A percentile compares a stretch with the other conserved stretches of the same genome.
Conservation (phyloP, 2,888 invertebrate genomes). For the Polyploca ridens region DNA sequence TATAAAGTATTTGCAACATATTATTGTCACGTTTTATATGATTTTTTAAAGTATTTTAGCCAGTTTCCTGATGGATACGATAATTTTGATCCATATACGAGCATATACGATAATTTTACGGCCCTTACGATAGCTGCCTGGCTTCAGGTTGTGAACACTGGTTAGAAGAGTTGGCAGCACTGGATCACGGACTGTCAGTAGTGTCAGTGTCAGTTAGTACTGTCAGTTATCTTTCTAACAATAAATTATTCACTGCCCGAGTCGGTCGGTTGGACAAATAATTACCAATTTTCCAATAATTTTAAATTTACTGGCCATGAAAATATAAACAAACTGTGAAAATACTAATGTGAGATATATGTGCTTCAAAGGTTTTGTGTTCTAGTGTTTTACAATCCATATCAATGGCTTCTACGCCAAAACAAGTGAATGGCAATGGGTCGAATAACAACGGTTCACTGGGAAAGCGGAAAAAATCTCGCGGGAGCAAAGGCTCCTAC, state of each 20-base stretch:
- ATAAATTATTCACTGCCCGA: constrained; percentile 36
- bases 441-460: constrained; percentile 68
- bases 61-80: too few relatives aligned
- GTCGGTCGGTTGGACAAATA: constrained; percentile 31
- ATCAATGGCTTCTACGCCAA: constrained; percentile 77
- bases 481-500: constrained; percentile 70
- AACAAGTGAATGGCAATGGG: constrained; percentile 72
- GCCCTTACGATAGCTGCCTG: too few relatives aligned
- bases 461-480: constrained; percentile 81
- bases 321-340: constrained; percentile 40
- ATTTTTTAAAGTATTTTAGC: too few relatives aligned
- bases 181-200: too few relatives aligned
- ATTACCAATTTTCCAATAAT: background rate
- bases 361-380: constrained; percentile 4
- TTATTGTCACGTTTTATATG: too few relatives aligned
- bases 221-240: background rate
- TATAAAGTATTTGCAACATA: too few relatives aligned
- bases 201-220: background rate
- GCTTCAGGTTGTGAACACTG: too few relatives aligned
- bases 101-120: too few relatives aligned
- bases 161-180: too few relatives aligned
- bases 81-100: too few relatives aligned
- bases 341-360: constrained; percentile 4
- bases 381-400: constrained; percentile 16
- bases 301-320: constrained; percentile 21